Base-by-base conservation (phyloP, 1,140 invertebrate genomes). In the Diorhabda sublineata region DNA sequence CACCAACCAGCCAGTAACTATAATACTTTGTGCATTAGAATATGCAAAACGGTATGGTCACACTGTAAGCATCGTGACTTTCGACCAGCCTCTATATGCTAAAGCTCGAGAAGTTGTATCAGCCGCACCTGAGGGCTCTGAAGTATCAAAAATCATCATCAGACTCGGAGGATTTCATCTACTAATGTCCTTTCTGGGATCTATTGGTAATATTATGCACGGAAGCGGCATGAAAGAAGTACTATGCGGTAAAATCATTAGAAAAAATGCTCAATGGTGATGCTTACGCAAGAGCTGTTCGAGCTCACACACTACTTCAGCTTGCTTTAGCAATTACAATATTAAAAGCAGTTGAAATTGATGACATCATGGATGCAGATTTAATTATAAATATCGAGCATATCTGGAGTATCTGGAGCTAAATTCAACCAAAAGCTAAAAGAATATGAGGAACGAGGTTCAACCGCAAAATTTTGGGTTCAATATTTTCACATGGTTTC, bases 81-180 rank as follows among this genome's bases (percentile, higher is more conserved):
- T 81, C 66, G 79, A 81, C 61, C 78, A 81, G 67, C 78, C 77
- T 11, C 75, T 82, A 4, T 84, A 82, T 72, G 71, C 70, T 5
- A 84, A 83, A 81, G 82, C 81, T 60, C 76, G 77, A 65, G 79
- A 82, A 78, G 82, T 56, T 56, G 72, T 82, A 72, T 71, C 74
- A 59, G 75, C 79, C 9, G 74, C 78, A 68, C 71, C 73, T 74
- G 69, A 66, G 8, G 73, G 73, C 42, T 75, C 75, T 64, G 73
- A 77, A 66, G 58, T 79, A 75, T 78, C 73, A 43, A 78, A 77
- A 45, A 76, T 79, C 42, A 69, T 80, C 42, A 57, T 79, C 41
- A 77, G 75, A 74, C 77, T 82, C 56, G 78, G 77, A 75, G 77
- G 79, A 68, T 80, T 82, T 75, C 79, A 82, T 75, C 59, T 74